Evolutionary conservation across 2,888 invertebrate genomes (phyloP).

Genomic region (Campaea margaritaria): DNA sequence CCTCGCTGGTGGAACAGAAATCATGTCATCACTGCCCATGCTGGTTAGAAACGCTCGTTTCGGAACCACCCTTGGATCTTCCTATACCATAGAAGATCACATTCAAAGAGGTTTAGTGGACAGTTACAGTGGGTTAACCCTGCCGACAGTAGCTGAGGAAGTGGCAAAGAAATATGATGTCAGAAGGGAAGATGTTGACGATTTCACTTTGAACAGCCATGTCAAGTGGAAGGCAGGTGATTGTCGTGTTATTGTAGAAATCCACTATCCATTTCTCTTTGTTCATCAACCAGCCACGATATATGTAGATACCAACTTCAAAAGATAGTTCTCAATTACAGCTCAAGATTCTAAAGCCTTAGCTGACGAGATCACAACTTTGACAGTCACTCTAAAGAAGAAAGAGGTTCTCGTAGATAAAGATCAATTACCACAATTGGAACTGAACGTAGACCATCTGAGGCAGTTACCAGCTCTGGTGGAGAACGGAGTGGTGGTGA

Average conservation of each 20-base stretch:
- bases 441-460: slow-evolving; percentile 90
- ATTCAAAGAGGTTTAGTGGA: slow-evolving; percentile 85
- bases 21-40: slow-evolving; percentile 96
- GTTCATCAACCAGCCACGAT: too few species aligned
- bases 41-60: slow-evolving; percentile 94
- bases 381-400: slow-evolving; percentile 92
- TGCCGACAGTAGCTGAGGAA: slow-evolving; percentile 96
- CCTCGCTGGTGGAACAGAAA: slow-evolving; percentile 96
- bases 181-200: slow-evolving; percentile 91
- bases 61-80: slow-evolving; percentile 92
- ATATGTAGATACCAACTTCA: slow-evolving; percentile 1
- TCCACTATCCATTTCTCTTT: too few species aligned
- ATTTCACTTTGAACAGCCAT: slow-evolving; percentile 92
- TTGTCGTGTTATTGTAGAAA: not conserved
- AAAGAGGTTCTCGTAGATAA: slow-evolving; percentile 88
- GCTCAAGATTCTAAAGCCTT: slow-evolving; percentile 95
- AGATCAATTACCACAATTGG: slow-evolving; percentile 94
- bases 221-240: slow-evolving; percentile 90
- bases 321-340: slow-evolving; percentile 56
- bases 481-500: slow-evolving; percentile 93
- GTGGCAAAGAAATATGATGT: slow-evolving; percentile 90
- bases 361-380: slow-evolving; percentile 92
- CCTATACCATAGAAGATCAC: slow-evolving; percentile 91
- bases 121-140: slow-evolving; percentile 92
- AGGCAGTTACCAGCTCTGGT: slow-evolving; percentile 91